phyloP scores from a whole-genome alignment of 2,888 invertebrate genomes.

The Acleris cristana region DNA sequence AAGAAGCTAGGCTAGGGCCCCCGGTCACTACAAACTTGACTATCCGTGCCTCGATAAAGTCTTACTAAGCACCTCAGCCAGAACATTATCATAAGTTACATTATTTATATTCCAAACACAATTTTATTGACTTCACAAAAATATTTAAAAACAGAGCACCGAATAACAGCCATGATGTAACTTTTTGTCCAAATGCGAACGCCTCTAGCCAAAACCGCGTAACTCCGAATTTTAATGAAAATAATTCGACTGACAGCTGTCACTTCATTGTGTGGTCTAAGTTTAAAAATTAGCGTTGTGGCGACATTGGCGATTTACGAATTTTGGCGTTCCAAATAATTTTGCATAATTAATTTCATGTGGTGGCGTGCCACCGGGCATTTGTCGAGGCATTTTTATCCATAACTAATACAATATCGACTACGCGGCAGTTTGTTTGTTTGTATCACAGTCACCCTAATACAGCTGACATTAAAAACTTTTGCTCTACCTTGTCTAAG shows the following conservation, averaged over 20 bases:
- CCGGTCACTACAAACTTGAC: too few species aligned
- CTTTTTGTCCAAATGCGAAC: constrained; percentile 19
- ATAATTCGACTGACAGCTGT: constrained; percentile 55
- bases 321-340: constrained; percentile 41
- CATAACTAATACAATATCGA: constrained; percentile 7
- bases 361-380: constrained; percentile 43
- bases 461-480: too few species aligned
- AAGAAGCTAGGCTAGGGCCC: too few species aligned
- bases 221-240: constrained; percentile 35
- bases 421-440: background rate
- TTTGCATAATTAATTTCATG: constrained; percentile 53
- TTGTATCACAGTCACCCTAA: background rate
- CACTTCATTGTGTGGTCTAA: constrained; percentile 56
- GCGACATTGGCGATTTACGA: constrained; percentile 38
- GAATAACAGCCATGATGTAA: constrained; percentile 5
- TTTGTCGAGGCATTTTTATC: constrained; percentile 25
- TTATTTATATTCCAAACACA: too few species aligned
- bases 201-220: constrained; percentile 35
- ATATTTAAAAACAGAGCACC: background rate
- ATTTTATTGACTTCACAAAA: background rate
- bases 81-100: too few species aligned
- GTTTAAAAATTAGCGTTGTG: constrained; percentile 27
- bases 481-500: too few species aligned
- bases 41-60: too few species aligned
- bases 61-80: too few species aligned